Evolutionary conservation across 2,888 invertebrate species (phyloP).

Genomic region (Entomobrya multifasciata): DNA sequence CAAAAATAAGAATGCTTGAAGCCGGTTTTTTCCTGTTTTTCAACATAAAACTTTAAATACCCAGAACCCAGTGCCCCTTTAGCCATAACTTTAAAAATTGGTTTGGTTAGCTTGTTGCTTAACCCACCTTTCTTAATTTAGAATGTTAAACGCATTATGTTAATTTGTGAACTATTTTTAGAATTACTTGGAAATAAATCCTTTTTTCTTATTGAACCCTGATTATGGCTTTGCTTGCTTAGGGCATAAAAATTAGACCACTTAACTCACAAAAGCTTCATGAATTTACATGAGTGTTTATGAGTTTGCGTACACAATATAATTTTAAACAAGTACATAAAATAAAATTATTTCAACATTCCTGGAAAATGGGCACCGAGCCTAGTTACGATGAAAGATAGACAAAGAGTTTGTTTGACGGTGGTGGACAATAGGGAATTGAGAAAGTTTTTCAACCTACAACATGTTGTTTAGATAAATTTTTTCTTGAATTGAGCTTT

Average conservation of each 20-base stretch:
- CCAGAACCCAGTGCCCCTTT: constrained; percentile 27
- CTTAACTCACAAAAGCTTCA: background rate
- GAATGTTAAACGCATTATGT: constrained; percentile 32
- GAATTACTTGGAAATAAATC: constrained; percentile 50
- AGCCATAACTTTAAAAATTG: constrained; percentile 17
- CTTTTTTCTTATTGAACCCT: constrained; percentile 51
- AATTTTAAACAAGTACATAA: background rate
- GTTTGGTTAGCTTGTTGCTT: constrained; percentile 2
- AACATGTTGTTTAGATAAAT: background rate
- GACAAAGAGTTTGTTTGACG: constrained; percentile 67
- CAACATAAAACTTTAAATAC: background rate
- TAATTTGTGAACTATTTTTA: constrained; percentile 61
- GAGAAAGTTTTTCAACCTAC: constrained; percentile 52
- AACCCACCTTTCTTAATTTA: constrained; percentile 16
- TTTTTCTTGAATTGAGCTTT: constrained; percentile 13
- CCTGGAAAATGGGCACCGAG: constrained; percentile 57
- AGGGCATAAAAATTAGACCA: background rate
- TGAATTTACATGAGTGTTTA: constrained; percentile 9
- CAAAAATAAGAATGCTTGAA: no score
- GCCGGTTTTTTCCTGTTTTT: constrained; percentile 45
- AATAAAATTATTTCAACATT: constrained; percentile 31
- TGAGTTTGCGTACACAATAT: no score
- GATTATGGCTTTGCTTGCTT: constrained; percentile 7
- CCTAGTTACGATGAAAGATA: constrained; percentile 54
- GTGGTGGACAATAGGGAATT: constrained; percentile 58